Base-by-base conservation (phyloP, 92 coral and sea anemone species). In the Blastomussa wellsi region DNA sequence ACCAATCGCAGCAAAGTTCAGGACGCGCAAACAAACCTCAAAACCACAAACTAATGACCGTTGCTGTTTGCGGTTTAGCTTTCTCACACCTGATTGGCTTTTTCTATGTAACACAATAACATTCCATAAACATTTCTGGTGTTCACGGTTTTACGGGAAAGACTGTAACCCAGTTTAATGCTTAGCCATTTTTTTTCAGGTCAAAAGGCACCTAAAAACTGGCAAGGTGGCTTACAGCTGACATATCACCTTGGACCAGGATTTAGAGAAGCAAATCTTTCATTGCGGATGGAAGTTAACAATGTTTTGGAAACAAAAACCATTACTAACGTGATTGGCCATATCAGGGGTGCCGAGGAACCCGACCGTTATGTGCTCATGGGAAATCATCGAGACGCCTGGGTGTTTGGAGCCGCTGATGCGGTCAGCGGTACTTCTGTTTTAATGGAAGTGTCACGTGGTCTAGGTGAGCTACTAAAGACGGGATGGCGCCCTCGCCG, bases 381-480 rank as follows among this genome's bases (percentile, higher is more conserved):
- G 89, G 99, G 99, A 74, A 91, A 95, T 64, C 99, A 97, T 82
- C 92, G 99, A 57, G 99, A 97, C 71, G 98, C 99, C 5, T 97
- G 99, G 99, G 97, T 90, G 51, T 93, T 89, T 52, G 99, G 99
- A 3, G 98, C 97, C 79, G 95, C 96, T 24, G 99, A 97, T 86
- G 91, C 98, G 48, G 85, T 89, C 85, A 95, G 98, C 84, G 99
- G 98, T 71, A 95, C 98, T 15, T 80, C 98, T 14, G 86, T 95
- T 33, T 70, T 97, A 73, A 95, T 97, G 98, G 99, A 95, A 51
- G 36, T 97, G 44, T 92, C 99, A 67, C 99, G 99, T 86, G 99
- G 95, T 64, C 39, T 97, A 28, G 99, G 99, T 20, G 88, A 79
- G 62, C 53, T 97, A 36, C 86, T 97, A 22, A 93, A 93, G 44